A percentile compares a stretch with the other conserved stretches of the same genome.
These are phyloP conservation scores for Ellobius talpinus DNA, from an alignment of 2,113 vertebrate genomes.

Conservation along the genomic window DNA sequence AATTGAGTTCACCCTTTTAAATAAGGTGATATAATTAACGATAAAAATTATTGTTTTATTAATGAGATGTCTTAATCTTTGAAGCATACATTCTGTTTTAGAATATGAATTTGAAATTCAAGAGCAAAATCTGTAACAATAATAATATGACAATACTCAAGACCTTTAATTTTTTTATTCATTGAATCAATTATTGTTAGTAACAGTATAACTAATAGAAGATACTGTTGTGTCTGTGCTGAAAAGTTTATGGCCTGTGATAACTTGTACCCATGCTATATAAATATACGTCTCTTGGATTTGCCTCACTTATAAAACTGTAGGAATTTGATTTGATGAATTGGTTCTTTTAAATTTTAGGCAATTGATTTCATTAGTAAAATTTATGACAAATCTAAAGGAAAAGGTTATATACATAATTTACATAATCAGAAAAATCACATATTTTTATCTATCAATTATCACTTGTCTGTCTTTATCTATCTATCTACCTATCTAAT, in stretches of 20 bases:
- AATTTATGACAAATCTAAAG: not conserved
- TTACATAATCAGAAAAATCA: not conserved
- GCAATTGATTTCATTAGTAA: not conserved
- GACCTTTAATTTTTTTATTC: not conserved
- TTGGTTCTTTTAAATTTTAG: conserved; percentile 20
- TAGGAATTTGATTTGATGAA: not conserved
- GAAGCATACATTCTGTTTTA: not conserved
- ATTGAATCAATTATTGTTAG: not conserved
- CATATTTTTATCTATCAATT: not conserved
- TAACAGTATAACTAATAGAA: not conserved
- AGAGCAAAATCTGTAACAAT: not conserved
- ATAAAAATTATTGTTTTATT: conserved; percentile 14
- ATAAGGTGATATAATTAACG: not conserved
- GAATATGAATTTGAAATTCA: not conserved
- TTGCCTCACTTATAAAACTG: not conserved
- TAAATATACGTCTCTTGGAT: not conserved
- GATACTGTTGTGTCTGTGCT: not conserved
- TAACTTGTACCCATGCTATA: not conserved
- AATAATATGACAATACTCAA: not conserved
- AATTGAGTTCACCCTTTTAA: not conserved
- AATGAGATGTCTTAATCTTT: not conserved
- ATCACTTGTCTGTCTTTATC: not conserved
- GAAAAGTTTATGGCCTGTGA: not conserved
- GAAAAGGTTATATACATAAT: not conserved
- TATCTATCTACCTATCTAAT: not conserved